phyloP scores from a whole-genome alignment of 2,888 invertebrate genomes.

The Fabriciana adippe region DNA sequence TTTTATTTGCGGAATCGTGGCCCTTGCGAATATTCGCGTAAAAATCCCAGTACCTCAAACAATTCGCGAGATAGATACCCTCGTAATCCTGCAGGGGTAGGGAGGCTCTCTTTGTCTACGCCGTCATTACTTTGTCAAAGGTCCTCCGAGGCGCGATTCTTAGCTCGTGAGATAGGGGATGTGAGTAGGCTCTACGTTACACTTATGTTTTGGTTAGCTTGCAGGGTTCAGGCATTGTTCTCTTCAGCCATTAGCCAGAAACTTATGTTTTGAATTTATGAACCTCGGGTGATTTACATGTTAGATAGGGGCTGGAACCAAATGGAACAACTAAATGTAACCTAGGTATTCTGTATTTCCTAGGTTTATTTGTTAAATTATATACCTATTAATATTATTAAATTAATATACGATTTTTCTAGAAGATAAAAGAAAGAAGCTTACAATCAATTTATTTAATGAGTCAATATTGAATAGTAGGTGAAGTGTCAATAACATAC shows the following conservation, averaged over 20 bases:
- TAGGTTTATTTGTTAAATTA: no score
- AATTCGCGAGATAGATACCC: slow-evolving; percentile 51
- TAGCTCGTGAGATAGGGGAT: slow-evolving; percentile 41
- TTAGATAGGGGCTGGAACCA: background rate
- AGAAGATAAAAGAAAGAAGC: no score
- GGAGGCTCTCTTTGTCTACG: slow-evolving; percentile 63
- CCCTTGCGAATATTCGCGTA: slow-evolving; percentile 40
- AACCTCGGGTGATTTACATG: slow-evolving; percentile 16
- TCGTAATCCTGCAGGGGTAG: slow-evolving; percentile 39
- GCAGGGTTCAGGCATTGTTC: slow-evolving; percentile 39
- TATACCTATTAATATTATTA: no score
- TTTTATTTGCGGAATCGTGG: slow-evolving; percentile 12
- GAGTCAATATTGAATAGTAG: no score
- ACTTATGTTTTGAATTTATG: slow-evolving; percentile 20
- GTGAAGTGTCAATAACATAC: no score
- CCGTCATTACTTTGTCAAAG: slow-evolving; percentile 80
- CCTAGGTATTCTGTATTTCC: no score
- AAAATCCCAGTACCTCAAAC: slow-evolving; percentile 50
- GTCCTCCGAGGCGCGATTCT: slow-evolving; percentile 57
- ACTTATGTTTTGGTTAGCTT: slow-evolving; percentile 42
- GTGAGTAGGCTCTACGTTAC: slow-evolving; percentile 40
- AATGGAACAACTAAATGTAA: no score
- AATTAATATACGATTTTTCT: no score
- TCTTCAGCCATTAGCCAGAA: slow-evolving; percentile 28
- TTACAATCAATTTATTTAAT: no score